Evolutionary conservation across 2,888 invertebrate species (phyloP).

Genomic region (Drosophila maculinotata): DNA sequence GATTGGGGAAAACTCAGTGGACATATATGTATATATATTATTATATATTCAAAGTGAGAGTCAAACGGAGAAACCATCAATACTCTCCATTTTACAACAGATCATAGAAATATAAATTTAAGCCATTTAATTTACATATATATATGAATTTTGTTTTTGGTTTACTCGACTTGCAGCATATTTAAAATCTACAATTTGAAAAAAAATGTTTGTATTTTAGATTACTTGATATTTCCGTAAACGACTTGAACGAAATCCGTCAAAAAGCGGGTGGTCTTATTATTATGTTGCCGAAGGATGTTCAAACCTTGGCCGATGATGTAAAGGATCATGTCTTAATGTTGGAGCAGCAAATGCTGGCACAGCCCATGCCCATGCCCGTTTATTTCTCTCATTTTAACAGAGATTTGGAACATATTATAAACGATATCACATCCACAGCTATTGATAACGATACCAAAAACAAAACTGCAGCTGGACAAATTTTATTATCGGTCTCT

Average conservation of each 20-base stretch:
- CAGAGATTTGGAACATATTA: conserved; percentile 90
- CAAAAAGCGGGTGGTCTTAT: conserved; percentile 94
- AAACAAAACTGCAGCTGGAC: conserved; percentile 91
- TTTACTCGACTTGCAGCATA: too few relatives aligned
- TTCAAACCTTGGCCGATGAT: conserved; percentile 88
- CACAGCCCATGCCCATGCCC: conserved; percentile 92
- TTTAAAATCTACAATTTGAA: too few relatives aligned
- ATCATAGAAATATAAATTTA: too few relatives aligned
- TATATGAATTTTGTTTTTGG: too few relatives aligned
- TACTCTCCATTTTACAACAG: too few relatives aligned
- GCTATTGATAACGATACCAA: conserved; percentile 60
- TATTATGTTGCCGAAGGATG: conserved; percentile 92
- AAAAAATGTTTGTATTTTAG: conserved; percentile 56
- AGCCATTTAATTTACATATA: too few relatives aligned
- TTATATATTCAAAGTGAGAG: too few relatives aligned
- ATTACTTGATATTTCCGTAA: conserved; percentile 92
- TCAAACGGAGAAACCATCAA: too few relatives aligned
- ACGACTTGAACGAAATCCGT: conserved; percentile 91
- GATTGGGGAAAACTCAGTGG: too few relatives aligned
- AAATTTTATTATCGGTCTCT: conserved; percentile 93
- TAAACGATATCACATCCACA: conserved; percentile 89
- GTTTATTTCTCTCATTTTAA: conserved; percentile 94
- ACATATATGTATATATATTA: background rate
- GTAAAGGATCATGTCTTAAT: conserved; percentile 91
- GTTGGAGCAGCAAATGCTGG: conserved; percentile 93